Evolutionary conservation across 2,113 vertebrate species (phyloP).

Genomic region (Crotalus helleri): DNA sequence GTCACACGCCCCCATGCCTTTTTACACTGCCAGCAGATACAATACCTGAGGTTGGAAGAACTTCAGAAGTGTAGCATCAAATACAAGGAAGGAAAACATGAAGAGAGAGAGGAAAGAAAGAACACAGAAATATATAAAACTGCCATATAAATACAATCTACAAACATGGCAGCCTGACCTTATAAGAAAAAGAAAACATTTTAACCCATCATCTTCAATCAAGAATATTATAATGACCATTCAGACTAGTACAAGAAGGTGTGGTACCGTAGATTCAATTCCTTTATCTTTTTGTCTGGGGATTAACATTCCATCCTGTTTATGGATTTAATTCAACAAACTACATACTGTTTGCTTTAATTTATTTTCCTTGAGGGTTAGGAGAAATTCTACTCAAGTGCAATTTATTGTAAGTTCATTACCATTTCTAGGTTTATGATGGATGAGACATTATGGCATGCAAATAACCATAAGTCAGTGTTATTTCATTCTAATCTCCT

Average conservation of each 20-base stretch:
- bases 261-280: not conserved
- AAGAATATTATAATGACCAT: not conserved
- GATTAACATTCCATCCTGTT: not conserved
- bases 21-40: conserved; percentile 81
- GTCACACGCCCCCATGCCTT: conserved; percentile 56
- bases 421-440: not conserved
- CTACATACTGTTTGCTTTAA: not conserved
- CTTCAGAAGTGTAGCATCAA: conserved; percentile 76
- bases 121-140: conserved; percentile 70
- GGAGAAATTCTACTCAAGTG: not conserved
- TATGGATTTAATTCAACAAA: fast-evolving
- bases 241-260: not conserved
- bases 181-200: not conserved
- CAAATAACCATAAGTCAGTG: not conserved
- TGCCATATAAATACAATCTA: conserved; percentile 21
- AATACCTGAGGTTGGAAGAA: conserved; percentile 84
- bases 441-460: not conserved
- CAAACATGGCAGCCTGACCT: conserved; percentile 11
- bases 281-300: fast-evolving
- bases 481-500: not conserved
- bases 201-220: not conserved
- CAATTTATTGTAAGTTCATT: fast-evolving
- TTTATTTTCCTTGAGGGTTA: not conserved
- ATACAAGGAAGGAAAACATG: conserved; percentile 54
- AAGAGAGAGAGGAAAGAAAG: conserved; percentile 63